Evolutionary conservation across 2,797 vertebrate species (phyloP).

Genomic region (Melanogrammus aeglefinus): DNA sequence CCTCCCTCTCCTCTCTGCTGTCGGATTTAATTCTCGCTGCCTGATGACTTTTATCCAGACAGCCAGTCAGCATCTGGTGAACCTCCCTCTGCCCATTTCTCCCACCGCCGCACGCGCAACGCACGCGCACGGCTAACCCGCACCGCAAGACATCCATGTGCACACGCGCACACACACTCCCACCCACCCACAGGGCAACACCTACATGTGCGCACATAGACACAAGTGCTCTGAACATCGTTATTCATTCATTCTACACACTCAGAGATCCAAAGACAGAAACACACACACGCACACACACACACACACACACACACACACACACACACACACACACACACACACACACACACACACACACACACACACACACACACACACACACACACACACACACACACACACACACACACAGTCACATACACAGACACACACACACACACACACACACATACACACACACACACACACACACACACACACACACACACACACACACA

Average conservation of each 20-base stretch:
- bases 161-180: too few relatives aligned
- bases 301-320: slow-evolving; percentile 1
- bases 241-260: neutral
- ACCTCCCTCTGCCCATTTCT: too few relatives aligned
- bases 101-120: too few relatives aligned
- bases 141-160: neutral
- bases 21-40: neutral
- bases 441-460: neutral
- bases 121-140: too few relatives aligned
- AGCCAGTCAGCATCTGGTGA: neutral
- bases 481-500: neutral
- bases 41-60: neutral
- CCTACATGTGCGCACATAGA: neutral
- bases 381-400: neutral
- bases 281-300: neutral
- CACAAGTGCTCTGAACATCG: neutral
- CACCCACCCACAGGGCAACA: neutral
- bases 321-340: neutral
- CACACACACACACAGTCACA: neutral
- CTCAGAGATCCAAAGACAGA: neutral
- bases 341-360: neutral
- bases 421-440: neutral
- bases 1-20: neutral
- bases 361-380: neutral
- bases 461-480: neutral